Evolutionary conservation across 2,888 invertebrate species (phyloP), one percentile per base, ranked within the genome.

Genomic region (Mythimna loreyi): DNA sequence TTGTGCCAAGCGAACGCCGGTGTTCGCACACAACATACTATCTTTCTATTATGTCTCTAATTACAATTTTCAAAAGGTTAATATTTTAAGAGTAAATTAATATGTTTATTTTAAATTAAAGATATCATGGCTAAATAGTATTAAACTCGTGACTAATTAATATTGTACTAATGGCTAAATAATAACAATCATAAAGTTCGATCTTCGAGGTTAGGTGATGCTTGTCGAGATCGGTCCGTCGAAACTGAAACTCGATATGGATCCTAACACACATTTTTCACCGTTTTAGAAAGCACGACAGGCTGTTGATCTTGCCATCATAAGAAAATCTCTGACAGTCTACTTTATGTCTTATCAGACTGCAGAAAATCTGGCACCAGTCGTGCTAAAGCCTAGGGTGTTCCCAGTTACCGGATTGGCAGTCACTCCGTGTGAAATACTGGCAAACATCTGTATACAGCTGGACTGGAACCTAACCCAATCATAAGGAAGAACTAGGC

Each of bases 61-160:
- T n/a, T n/a, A n/a, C n/a, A n/a, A n/a, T n/a, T n/a, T n/a, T n/a
- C n/a, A n/a, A n/a, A n/a, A n/a, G n/a, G n/a, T n/a, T n/a, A n/a
- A n/a, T n/a, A n/a, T n/a, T n/a, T n/a, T n/a, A n/a, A n/a, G n/a
- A n/a, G n/a, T n/a, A 5, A n/a, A 52, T 36, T 9, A n/a, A 65
- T 40, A 40, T 40, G 55, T 62, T 55, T 47, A 28, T n/a, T 55
- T 13, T 21, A 7, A 13, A 16, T 33, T 53, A 45, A 25, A 60
- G n/a, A n/a, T 47, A 53, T 16, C 40, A 40, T 4, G 5, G 0
- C 40, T 40, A 40, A 36, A 16, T 40, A 16, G 5, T 40, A 40
- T 40, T 40, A 16, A 4, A 16, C 16, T 40, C 40, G 6, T 16
- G 11, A 11, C 36, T 36, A 36, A 36, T 11, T 36, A 36, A 36